phyloP scores from a whole-genome alignment of 2,888 invertebrate species.

The Drosophila ezoana region DNA sequence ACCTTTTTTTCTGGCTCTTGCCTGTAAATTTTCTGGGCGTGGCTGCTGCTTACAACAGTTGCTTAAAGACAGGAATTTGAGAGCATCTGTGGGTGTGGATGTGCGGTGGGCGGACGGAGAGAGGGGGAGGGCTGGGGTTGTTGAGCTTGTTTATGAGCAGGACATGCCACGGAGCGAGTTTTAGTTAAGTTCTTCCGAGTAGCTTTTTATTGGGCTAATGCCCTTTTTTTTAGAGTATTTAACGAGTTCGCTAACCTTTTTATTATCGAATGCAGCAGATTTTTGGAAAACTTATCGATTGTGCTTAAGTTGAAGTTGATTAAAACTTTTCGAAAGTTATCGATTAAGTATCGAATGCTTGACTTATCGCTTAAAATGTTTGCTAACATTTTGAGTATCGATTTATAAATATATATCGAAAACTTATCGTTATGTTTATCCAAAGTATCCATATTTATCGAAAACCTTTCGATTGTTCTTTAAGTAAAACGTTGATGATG shows the following conservation, averaged over 20 bases:
- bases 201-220: slow-evolving; percentile 27
- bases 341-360: background rate
- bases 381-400: too few relatives aligned
- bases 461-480: background rate
- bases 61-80: slow-evolving; percentile 53
- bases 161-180: slow-evolving; percentile 23
- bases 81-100: background rate
- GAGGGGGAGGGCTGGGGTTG: background rate
- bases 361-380: too few relatives aligned
- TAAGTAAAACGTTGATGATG: too few relatives aligned
- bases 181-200: slow-evolving; percentile 11
- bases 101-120: background rate
- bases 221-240: slow-evolving; percentile 2
- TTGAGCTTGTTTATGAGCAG: slow-evolving; percentile 28
- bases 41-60: slow-evolving; percentile 52
- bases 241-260: slow-evolving; percentile 18
- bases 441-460: slow-evolving; percentile 1
- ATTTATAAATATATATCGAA: background rate
- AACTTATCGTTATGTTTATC: too few relatives aligned
- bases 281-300: background rate
- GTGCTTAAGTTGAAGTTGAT: too few relatives aligned
- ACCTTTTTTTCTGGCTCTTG: slow-evolving; percentile 61
- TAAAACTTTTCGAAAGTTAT: background rate
- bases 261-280: background rate
- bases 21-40: slow-evolving; percentile 69